Evolutionary conservation across 1,140 invertebrate species (phyloP).

Genomic region (Vanessa atalanta): DNA sequence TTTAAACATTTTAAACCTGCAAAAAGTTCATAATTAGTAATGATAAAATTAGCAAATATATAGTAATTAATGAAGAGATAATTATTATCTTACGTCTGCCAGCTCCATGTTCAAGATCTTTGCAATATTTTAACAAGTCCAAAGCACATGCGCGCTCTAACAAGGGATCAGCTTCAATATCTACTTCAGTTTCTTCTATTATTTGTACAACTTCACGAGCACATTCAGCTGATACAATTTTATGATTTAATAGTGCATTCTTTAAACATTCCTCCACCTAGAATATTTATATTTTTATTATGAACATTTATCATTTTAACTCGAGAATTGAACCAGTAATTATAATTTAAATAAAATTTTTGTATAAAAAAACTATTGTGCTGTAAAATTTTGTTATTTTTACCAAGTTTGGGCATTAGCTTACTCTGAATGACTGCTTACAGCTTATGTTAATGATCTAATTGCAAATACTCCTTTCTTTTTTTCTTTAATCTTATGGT

Average conservation of each 20-base stretch:
- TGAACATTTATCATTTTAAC: too few species aligned
- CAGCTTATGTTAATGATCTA: too few species aligned
- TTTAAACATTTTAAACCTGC: conserved; percentile 92
- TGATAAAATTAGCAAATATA: conserved; percentile 5
- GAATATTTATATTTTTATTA: too few species aligned
- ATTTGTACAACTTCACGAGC: conserved; percentile 89
- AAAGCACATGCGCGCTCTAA: conserved; percentile 89
- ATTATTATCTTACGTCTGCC: conserved; percentile 85
- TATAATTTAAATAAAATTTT: too few species aligned
- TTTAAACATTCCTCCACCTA: conserved; percentile 94
- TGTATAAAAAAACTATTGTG: too few species aligned
- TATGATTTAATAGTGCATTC: conserved; percentile 86
- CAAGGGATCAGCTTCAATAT: conserved; percentile 91
- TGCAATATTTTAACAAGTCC: conserved; percentile 92
- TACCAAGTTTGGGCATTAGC: too few species aligned
- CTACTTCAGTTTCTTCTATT: conserved; percentile 89
- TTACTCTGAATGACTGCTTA: too few species aligned
- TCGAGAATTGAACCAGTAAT: too few species aligned
- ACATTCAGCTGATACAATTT: conserved; percentile 88
- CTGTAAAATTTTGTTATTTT: too few species aligned
- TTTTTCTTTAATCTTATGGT: too few species aligned
- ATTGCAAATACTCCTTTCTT: too few species aligned
- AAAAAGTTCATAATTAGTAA: conserved; percentile 53
- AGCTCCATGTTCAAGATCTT: conserved; percentile 90
- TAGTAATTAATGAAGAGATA: not conserved